These are phyloP conservation scores for Clepsis dumicolana DNA, from an alignment of 2,888 invertebrate species.

Conservation along the genomic window DNA sequence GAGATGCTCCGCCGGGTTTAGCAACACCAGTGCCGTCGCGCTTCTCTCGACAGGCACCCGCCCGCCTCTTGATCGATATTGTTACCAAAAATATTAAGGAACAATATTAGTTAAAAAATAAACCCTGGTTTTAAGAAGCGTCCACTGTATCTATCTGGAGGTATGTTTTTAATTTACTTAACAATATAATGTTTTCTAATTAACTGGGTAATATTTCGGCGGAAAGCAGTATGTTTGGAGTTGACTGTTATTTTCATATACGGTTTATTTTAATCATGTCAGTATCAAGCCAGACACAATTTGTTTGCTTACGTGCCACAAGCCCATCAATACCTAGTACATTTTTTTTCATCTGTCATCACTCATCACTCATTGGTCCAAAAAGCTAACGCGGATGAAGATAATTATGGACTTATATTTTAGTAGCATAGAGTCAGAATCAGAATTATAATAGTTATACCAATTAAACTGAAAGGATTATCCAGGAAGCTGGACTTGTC, in stretches of 20 bases:
- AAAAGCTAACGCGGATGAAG: too few relatives aligned
- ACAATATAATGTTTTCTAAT: neutral
- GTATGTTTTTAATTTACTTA: slow-evolving; percentile 32
- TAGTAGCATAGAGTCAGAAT: too few relatives aligned
- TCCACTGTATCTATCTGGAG: slow-evolving; percentile 3
- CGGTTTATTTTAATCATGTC: neutral
- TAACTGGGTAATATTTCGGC: neutral
- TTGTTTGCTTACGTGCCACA: neutral
- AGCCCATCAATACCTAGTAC: neutral
- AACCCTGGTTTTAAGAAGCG: neutral
- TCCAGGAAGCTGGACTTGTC: too few relatives aligned
- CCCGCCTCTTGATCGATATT: neutral
- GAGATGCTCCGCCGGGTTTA: slow-evolving; percentile 56
- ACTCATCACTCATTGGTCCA: too few relatives aligned
- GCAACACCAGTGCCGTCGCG: slow-evolving; percentile 65
- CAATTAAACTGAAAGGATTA: too few relatives aligned
- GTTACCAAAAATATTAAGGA: slow-evolving; percentile 24
- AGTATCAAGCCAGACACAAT: neutral
- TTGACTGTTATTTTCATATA: neutral
- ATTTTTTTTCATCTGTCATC: too few relatives aligned
- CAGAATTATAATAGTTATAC: too few relatives aligned
- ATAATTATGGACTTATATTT: too few relatives aligned
- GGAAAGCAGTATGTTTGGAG: slow-evolving; percentile 5
- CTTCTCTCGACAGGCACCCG: slow-evolving; percentile 36
- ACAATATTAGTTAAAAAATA: neutral